These are phyloP conservation scores for Polyploca ridens DNA, from an alignment of 2,888 invertebrate species.

Conservation along the genomic window DNA sequence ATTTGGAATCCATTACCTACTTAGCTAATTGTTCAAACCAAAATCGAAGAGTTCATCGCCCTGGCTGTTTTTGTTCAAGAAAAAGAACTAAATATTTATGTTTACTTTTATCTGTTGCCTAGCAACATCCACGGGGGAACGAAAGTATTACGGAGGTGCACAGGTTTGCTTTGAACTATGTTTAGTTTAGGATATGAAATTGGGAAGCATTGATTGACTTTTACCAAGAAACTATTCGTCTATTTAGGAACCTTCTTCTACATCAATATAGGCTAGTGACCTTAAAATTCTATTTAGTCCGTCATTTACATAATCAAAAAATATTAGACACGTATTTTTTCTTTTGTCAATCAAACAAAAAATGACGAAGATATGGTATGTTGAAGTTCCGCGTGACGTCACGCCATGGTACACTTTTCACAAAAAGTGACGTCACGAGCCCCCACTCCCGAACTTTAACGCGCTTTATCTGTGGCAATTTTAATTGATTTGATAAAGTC, in stretches of 20 bases:
- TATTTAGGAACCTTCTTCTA: background rate
- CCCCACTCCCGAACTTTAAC: no score
- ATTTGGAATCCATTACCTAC: background rate
- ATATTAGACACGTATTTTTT: no score
- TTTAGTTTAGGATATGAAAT: background rate
- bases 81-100: constrained; percentile 51
- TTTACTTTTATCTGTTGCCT: constrained; percentile 45
- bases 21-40: constrained; percentile 14
- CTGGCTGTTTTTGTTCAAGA: constrained; percentile 35
- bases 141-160: background rate
- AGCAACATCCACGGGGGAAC: constrained; percentile 32
- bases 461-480: no score
- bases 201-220: background rate
- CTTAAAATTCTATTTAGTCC: no score
- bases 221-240: background rate
- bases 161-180: constrained; percentile 1
- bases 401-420: no score
- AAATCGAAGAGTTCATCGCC: constrained; percentile 36
- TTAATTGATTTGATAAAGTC: no score
- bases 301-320: no score
- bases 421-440: no score
- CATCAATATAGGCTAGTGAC: no score
- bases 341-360: no score
- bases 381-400: no score
- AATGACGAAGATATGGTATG: no score